Base-by-base conservation (phyloP, 2,797 vertebrate species). In the Caiman crocodilus region DNA sequence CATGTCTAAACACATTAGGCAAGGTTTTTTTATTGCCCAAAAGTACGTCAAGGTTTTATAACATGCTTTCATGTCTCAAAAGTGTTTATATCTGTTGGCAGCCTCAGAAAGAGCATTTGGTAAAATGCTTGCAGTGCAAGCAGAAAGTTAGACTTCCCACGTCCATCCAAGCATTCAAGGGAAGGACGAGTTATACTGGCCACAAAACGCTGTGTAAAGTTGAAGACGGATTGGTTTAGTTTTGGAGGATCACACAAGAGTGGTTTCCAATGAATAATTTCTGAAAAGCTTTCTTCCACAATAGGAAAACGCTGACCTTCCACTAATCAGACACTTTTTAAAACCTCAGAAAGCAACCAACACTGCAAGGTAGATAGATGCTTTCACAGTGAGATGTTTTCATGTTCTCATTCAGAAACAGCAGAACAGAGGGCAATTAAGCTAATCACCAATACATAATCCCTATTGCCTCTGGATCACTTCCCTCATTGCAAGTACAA, bases 401-500 rank as follows among this genome's bases (percentile, higher is more conserved):
- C 84, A 60, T 69, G 55, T 56, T 79, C 82, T 75, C 77, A 67
- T 75, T 84, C 84, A 78, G 76, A 85, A 90, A 71, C 55, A 60
- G 84, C 84, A 88, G 88, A 87, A 87, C 83, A 83, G 69, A 76
- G 67, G 57, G 60, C 88, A 67, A 87, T 79, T 76, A 76, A 78
- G 83, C 83, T 94, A 91, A 93, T 93, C 79, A 89, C 64, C 82
- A 87, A 61, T 81, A 60, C 60, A 73, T 83, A 67, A 86, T 91
- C 82, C 87, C 79, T 76, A 64, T 63, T 76, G 79, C 86, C 35
- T 57, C 59, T 65, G 57, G 56, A 71, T 21, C 25, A 59, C 28
- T n/a, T 23, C 55, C 30, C 64, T 59, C 9, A 50, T 65, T 58
- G 69, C 71, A 85, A 64, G 55, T 71, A 20, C 14, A 79, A 20